phyloP scores from a whole-genome alignment of 2,888 invertebrate species.

The Apantesis nais region DNA sequence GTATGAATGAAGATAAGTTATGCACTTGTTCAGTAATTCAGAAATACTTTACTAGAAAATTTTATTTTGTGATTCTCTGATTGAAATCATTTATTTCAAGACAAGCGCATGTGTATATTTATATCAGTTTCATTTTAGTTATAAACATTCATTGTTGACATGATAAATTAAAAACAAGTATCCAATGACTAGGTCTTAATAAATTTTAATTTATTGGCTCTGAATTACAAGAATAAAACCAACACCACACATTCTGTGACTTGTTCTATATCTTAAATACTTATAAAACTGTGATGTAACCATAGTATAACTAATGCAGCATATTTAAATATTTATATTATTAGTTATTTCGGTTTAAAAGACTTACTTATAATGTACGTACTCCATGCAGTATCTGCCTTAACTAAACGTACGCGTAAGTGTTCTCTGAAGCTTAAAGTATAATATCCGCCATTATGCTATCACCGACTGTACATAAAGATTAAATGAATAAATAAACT shows the following conservation, averaged over 20 bases:
- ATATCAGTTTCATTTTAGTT: background rate
- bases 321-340: background rate
- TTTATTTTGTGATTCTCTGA: background rate
- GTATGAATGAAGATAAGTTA: slow-evolving; percentile 14
- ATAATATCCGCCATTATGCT: background rate
- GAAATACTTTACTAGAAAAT: background rate
- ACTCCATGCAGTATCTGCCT: background rate
- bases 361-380: background rate
- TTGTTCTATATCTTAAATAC: background rate
- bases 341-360: background rate
- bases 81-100: background rate
- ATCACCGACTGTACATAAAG: background rate
- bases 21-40: slow-evolving; percentile 10
- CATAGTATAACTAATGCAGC: background rate
- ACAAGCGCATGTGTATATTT: background rate
- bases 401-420: background rate
- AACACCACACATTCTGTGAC: background rate
- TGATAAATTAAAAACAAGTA: background rate
- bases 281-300: background rate
- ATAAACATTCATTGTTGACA: background rate
- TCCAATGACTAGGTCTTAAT: background rate
- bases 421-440: background rate
- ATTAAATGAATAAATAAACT: background rate
- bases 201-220: background rate
- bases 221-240: background rate